phyloP scores from a whole-genome alignment of 2,113 vertebrate species.

The Colinus virginianus region DNA sequence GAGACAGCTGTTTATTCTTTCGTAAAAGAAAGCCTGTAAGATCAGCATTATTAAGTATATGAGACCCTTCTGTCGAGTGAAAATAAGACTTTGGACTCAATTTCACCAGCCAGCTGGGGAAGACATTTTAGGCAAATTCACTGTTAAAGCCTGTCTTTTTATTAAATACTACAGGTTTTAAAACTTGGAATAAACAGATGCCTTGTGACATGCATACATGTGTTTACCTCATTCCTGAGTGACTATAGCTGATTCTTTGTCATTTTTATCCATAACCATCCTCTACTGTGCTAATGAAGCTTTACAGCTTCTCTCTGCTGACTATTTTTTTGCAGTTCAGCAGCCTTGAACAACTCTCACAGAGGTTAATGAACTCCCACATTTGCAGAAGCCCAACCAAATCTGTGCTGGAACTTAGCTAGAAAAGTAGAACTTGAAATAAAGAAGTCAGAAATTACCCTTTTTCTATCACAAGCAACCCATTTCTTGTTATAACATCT shows the following conservation, averaged over 20 bases:
- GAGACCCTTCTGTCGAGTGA: neutral
- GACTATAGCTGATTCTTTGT: neutral
- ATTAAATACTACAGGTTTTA: neutral
- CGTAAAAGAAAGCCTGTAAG: neutral
- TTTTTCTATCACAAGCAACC: neutral
- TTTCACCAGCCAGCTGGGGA: neutral
- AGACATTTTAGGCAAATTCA: neutral
- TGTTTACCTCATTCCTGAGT: neutral
- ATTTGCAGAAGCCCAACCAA: conserved; percentile 1
- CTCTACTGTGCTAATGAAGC: neutral
- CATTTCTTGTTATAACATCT: neutral
- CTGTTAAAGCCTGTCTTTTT: neutral
- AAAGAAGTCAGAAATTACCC: neutral
- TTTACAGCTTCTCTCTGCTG: neutral
- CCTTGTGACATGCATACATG: accelerated
- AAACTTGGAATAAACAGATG: neutral
- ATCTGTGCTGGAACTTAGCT: neutral
- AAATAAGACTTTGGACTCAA: neutral
- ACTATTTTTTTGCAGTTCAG: neutral
- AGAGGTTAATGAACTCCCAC: neutral
- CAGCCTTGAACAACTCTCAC: neutral
- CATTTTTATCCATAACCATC: neutral
- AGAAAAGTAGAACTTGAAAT: neutral
- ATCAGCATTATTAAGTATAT: neutral
- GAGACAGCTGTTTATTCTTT: neutral